Evolutionary conservation across 2,888 invertebrate genomes (phyloP), one percentile per base, ranked within the genome.

Genomic region (Rutpela maculata): DNA sequence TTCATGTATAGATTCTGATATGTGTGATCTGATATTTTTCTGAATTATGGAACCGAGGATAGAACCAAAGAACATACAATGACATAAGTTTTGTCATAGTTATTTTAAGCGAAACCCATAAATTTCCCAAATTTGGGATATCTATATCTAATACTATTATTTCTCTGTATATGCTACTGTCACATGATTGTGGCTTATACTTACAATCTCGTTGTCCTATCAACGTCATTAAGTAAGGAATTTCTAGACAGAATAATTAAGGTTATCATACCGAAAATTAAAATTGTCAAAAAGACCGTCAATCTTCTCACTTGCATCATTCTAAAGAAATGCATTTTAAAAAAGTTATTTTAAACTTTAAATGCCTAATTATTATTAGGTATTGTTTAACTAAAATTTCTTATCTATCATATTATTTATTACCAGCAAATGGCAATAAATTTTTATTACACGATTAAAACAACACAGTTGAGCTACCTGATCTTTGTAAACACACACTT

Each of bases 161-260:
- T 43, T 43, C 43, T 43, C 43, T 43, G 43, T 43, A 12, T 43
- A 43, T 43, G 2, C 43, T 43, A 12, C 15, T 12, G 15, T 12
- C 43, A 12, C 6, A 35, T 6, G 12, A 35, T 38, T 15, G 59
- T 43, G 6, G 1, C 15, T 62, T 55, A 31, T 67, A 78, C 82
- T 80, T 74, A 82, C 82, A 82, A 59, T 76, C 67, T 78, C 65
- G 74, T 50, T 19, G 57, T 71, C 73, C 82, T 74, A 71, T 82
- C 80, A 50, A 77, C 70, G 67, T 81, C 80, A 35, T 65, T 62
- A 31, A 78, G 19, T 56, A 77, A 71, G 55, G 72, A 62, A 59
- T 74, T 62, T 68, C 57, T 77, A 4, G 78, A 76, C 38, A 78
- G 12, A 17, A 76, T 63, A 57, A 78, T 18, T 43, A 77, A 67